Evolutionary conservation across 2,797 vertebrate genomes (phyloP).

Genomic region (Pipistrellus pipistrellus): DNA sequence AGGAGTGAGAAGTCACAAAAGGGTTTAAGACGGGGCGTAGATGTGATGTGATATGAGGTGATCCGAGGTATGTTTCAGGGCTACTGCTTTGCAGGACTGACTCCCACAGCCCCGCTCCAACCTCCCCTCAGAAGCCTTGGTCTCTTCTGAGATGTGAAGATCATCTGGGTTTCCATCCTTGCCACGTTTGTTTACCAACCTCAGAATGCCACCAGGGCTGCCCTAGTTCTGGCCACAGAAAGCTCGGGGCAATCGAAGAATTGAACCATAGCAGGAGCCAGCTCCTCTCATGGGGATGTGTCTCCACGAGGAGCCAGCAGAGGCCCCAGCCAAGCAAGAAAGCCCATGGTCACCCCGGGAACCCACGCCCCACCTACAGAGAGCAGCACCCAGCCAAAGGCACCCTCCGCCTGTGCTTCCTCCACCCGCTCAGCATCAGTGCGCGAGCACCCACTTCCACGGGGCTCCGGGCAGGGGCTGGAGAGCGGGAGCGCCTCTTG

Average conservation of each 20-base stretch:
- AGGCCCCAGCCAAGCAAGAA: neutral
- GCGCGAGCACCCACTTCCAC: rapidly evolving
- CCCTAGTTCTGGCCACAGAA: neutral
- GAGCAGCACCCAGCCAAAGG: neutral
- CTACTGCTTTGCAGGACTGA: neutral
- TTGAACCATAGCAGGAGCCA: neutral
- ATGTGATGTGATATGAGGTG: neutral
- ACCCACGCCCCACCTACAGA: rapidly evolving
- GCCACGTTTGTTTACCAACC: neutral
- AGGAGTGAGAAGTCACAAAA: neutral
- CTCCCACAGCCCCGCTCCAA: neutral
- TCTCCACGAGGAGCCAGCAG: neutral
- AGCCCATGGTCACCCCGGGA: rapidly evolving
- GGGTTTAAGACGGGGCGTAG: neutral
- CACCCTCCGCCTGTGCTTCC: rapidly evolving
- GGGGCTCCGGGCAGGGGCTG: neutral
- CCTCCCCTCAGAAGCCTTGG: neutral
- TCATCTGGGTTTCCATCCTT: neutral
- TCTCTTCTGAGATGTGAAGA: neutral
- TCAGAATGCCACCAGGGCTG: neutral
- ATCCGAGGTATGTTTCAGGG: neutral
- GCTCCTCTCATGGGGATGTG: neutral
- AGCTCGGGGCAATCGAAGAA: neutral
- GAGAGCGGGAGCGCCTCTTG: neutral
- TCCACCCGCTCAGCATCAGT: rapidly evolving